Base-by-base conservation (phyloP, 2,113 vertebrate species). In the Quiscalus mexicanus region DNA sequence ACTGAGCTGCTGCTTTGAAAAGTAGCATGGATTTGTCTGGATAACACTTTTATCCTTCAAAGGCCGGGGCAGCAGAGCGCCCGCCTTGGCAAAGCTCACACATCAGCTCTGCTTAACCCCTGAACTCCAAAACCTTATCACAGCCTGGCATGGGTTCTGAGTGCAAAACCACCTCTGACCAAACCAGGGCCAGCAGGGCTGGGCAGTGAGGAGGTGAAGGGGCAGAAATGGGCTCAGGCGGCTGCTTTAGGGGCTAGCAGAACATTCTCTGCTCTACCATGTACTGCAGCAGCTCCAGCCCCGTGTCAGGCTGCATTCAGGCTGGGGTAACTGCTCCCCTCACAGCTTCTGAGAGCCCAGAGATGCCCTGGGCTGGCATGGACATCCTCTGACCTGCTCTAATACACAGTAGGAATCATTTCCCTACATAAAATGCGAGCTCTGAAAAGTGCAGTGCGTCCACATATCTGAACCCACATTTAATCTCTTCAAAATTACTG, bases 291-390 rank as follows among this genome's bases (percentile, higher is more conserved):
- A 92, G 80, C 96, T 94, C 73, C 67, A 94, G 97, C 97, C 84
- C 87, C 90, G 41, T 83, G 95, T 25, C 55, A 75, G 77, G n/a
- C n/a, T n/a, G n/a, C n/a, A n/a, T n/a, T n/a, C n/a, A n/a, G n/a
- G 81, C 75, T 96, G 92, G 97, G 98, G 93, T 78, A 95, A 98
- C 96, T 97, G 97, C 96, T 98, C 95, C 95, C 86, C 89, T 95
- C 96, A 96, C 97, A 98, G 96, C 37, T 37, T 37, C 37, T 37
- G 37, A 37, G 37, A 37, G 37, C 80, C 90, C 96, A 92, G 89
- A 93, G 96, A 94, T 86, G 71, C 94, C 95, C 78, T 6, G 89
- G 37, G 37, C 65, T 59, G 4, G 33, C 24, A 62, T 7, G 3
- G 88, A 90, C 86, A 86, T 64, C 1, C 49, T 84, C 80, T 93